Conservation (phyloP, 1,140 invertebrate genomes). For the Harlomillsia oculata region DNA sequence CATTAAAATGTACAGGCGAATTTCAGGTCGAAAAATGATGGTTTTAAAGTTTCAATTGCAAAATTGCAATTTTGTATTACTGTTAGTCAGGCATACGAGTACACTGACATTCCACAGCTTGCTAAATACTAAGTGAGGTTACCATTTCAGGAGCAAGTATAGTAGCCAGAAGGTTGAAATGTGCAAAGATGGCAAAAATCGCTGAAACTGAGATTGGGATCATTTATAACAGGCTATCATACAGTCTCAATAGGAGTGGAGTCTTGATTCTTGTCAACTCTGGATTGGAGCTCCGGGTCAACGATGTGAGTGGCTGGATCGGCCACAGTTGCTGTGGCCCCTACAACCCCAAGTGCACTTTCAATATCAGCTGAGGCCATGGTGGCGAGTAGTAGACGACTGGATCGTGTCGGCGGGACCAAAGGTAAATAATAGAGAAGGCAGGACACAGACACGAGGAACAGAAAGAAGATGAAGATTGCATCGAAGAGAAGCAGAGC, state of each 20-base stretch:
- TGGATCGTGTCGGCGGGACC: conserved; percentile 38
- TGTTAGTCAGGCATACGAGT: too few relatives aligned
- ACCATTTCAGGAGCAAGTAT: too few relatives aligned
- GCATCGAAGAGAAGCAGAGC: conserved; percentile 75
- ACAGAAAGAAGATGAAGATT: conserved; percentile 73
- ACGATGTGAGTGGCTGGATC: conserved; percentile 33
- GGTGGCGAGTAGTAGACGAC: conserved; percentile 28
- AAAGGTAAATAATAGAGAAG: conserved; percentile 64
- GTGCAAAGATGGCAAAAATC: too few relatives aligned
- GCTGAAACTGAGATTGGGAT: too few relatives aligned
- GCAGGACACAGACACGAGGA: conserved; percentile 67
- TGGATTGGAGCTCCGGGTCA: conserved; percentile 10
- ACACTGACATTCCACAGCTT: too few relatives aligned
- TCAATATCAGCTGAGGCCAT: conserved; percentile 26
- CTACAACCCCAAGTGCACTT: conserved; percentile 13
- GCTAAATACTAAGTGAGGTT: too few relatives aligned
- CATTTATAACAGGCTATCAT: conserved; percentile 23
- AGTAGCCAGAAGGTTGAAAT: too few relatives aligned
- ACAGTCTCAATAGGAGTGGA: conserved; percentile 29
- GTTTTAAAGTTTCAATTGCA: too few relatives aligned
- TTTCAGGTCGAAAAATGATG: too few relatives aligned
- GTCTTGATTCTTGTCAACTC: conserved; percentile 17
- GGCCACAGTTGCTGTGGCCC: conserved; percentile 4
- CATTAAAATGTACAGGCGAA: too few relatives aligned
- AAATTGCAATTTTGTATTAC: too few relatives aligned